phyloP scores from a whole-genome alignment of 2,113 vertebrate genomes.

The Colossoma macropomum region DNA sequence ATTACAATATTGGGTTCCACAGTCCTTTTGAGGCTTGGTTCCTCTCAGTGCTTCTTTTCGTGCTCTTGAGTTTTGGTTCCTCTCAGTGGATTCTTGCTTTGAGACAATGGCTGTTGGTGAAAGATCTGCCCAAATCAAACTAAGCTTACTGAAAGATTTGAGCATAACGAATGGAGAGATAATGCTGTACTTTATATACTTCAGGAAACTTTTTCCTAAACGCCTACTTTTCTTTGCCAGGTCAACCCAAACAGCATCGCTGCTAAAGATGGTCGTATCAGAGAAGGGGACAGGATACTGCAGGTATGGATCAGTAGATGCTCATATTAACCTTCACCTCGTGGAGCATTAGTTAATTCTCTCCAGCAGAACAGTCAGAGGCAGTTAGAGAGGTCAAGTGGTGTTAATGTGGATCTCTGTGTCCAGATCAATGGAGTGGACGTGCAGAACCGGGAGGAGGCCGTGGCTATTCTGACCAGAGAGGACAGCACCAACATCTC shows the following conservation, averaged over 20 bases:
- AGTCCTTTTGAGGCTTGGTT: too few species aligned
- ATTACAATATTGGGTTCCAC: too few species aligned
- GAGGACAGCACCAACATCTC: conserved; percentile 87
- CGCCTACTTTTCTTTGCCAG: conserved; percentile 59
- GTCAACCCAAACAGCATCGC: conserved; percentile 89
- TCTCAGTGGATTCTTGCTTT: neutral
- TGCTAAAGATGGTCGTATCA: conserved; percentile 85
- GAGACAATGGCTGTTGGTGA: neutral
- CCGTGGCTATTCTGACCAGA: conserved; percentile 82
- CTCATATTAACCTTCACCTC: neutral
- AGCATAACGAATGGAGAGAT: too few species aligned
- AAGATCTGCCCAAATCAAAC: neutral
- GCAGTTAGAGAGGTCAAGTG: neutral
- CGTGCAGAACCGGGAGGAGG: conserved; percentile 84
- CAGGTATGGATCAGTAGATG: conserved; percentile 63
- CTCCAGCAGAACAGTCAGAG: too few species aligned
- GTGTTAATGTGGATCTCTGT: neutral
- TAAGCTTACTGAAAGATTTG: too few species aligned
- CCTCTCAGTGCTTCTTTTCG: too few species aligned
- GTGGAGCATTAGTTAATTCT: too few species aligned
- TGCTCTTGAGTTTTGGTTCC: too few species aligned
- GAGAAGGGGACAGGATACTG: conserved; percentile 80
- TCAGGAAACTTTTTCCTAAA: neutral
- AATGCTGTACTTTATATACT: neutral
- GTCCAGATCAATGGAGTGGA: conserved; percentile 86